Percentiles rank a stretch among this genome's conserved stretches.
Conservation (phyloP, 2,113 vertebrate genomes). For the Leuciscus idus region DNA sequence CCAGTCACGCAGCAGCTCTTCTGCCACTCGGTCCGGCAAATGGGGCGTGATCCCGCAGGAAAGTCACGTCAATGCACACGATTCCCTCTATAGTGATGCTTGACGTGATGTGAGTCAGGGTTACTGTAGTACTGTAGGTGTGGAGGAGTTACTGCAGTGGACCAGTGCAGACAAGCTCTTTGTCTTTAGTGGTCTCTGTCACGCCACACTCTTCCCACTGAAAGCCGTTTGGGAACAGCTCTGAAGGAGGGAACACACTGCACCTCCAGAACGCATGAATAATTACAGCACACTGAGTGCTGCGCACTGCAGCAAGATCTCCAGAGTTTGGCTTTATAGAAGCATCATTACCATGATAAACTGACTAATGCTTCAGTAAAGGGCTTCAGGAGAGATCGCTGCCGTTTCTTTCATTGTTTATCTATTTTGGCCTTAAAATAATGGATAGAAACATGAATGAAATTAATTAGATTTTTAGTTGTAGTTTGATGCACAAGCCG, state of each 20-base stretch:
- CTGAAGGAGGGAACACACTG: slow-evolving; percentile 37
- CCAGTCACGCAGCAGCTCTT: too few relatives aligned
- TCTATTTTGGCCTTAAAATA: too few relatives aligned
- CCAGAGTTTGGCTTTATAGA: slow-evolving; percentile 20
- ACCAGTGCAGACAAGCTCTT: slow-evolving; percentile 15
- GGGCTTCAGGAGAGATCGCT: neutral
- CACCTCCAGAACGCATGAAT: slow-evolving; percentile 47
- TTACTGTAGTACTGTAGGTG: neutral
- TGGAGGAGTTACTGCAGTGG: neutral
- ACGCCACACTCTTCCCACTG: slow-evolving; percentile 41
- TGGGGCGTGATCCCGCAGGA: too few relatives aligned
- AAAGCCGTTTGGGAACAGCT: slow-evolving; percentile 39
- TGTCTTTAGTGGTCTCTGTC: slow-evolving; percentile 42
- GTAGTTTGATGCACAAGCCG: too few relatives aligned
- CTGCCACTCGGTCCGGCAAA: too few relatives aligned
- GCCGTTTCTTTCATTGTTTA: neutral
- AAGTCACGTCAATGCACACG: too few relatives aligned
- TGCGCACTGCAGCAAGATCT: slow-evolving; percentile 9
- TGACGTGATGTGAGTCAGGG: neutral
- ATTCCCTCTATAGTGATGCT: neutral
- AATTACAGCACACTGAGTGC: slow-evolving; percentile 46
- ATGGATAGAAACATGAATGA: neutral
- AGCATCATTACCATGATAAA: neutral
- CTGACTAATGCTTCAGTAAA: slow-evolving; percentile 9
- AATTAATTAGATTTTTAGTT: neutral